Base-by-base conservation (phyloP, 1,140 invertebrate species). In the Trinorchestia longiramus region DNA sequence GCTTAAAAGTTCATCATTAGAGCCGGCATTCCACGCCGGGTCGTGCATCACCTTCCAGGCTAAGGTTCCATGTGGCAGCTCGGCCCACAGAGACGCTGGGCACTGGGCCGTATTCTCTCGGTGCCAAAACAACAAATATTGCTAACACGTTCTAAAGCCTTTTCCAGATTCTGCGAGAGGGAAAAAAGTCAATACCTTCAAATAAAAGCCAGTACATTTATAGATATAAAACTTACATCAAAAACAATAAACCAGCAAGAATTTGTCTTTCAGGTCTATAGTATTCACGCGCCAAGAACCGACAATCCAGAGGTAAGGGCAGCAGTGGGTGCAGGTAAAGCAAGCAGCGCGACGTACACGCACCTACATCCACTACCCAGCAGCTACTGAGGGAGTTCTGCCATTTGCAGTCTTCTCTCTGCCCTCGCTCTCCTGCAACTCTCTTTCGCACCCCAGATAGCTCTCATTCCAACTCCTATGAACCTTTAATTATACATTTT, bases 241-340 rank as follows among this genome's bases (percentile, higher is more conserved):
- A 77, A 77, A 36, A 77, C 28, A 77, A 19, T 36, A 77, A 11
- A 19, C 28, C 1, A 77, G 62, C 1, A 77, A 77, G 15, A 36
- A 28, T 77, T 77, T 77, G 62, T 36, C 36, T 77, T 77, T 28
- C 28, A 77, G 62, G 62, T 77, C 15, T 36, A 23, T 77, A 36
- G 8, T 36, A 36, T 77, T 77, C 62, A 77, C 62, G 62, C 62
- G 62, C 28, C 62, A 77, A 15, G 62, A 77, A 77, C 62, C 28
- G 62, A 77, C 62, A 77, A 77, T 77, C 62, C 62, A 77, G 62
- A 77, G 62, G 62, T 77, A 77, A 77, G 62, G 62, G 62, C 62
- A 77, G 62, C 62, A 77, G 62, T 77, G 62, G 62, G 62, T 77
- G 62, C 62, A 77, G 62, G 62, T 77, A 77, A 36, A 77, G 62